Percentiles rank a stretch among this genome's conserved stretches.
Evolutionary conservation across 2,797 vertebrate genomes (phyloP).

Genomic region (Oreortyx pictus): DNA sequence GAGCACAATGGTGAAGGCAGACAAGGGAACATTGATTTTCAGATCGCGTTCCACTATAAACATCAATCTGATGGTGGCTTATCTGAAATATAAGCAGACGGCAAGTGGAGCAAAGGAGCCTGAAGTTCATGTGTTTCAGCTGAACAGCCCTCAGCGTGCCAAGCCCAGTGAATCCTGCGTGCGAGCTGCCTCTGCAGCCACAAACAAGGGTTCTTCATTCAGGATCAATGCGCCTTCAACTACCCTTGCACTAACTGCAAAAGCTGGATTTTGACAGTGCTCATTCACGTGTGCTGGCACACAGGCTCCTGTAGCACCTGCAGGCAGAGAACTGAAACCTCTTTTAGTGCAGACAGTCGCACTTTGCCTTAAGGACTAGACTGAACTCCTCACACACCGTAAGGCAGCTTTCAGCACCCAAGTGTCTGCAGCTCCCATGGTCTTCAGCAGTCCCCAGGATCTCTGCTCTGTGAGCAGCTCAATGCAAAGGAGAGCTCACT

Average conservation of each 20-base stretch:
- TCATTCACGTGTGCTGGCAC: fast-evolving
- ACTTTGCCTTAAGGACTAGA: background rate
- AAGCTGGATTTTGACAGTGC: constrained; percentile 2
- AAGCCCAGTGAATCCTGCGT: background rate
- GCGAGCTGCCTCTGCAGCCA: constrained; percentile 1
- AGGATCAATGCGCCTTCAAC: constrained; percentile 37
- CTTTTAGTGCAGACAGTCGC: background rate
- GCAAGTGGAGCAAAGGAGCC: background rate
- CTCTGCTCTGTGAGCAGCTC: background rate
- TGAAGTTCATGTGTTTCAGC: constrained; percentile 32
- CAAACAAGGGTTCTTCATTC: constrained; percentile 2
- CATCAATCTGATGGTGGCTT: constrained; percentile 57
- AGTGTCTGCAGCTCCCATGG: background rate
- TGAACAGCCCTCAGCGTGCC: background rate
- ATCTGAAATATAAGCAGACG: constrained; percentile 61
- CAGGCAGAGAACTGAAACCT: constrained; percentile 23
- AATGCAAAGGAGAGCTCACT: background rate
- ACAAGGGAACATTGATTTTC: constrained; percentile 69
- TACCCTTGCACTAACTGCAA: constrained; percentile 8
- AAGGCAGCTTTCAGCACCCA: background rate
- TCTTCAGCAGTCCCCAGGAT: background rate
- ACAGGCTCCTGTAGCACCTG: background rate
- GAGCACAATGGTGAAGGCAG: constrained; percentile 58
- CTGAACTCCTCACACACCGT: background rate
- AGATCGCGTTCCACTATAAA: constrained; percentile 60